These are phyloP conservation scores for Mamestra configurata DNA, from an alignment of 1,140 invertebrate genomes.

Conservation along the genomic window DNA sequence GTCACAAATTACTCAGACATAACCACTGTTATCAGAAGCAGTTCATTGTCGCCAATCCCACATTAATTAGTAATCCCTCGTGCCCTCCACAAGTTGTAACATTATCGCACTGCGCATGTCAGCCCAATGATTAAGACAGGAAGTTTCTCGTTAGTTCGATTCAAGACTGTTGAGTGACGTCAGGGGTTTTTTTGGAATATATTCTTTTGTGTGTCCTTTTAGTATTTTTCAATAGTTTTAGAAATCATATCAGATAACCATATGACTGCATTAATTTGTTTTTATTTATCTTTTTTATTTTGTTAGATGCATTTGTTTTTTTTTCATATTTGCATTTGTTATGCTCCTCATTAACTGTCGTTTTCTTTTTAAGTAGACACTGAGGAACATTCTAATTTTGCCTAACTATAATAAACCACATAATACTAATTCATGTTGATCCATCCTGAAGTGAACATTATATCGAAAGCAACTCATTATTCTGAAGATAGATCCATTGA, in stretches of 20 bases:
- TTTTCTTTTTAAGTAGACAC: too few relatives aligned
- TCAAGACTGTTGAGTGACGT: not conserved
- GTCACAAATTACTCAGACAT: not conserved
- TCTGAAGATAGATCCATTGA: too few relatives aligned
- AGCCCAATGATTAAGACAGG: slow-evolving; percentile 46
- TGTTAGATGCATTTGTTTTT: too few relatives aligned
- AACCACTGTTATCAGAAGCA: not conserved
- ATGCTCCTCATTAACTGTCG: too few relatives aligned
- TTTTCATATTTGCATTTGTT: too few relatives aligned
- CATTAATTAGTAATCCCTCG: slow-evolving; percentile 52
- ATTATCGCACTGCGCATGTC: slow-evolving; percentile 38
- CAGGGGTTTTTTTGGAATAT: not conserved
- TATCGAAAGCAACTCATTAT: too few relatives aligned
- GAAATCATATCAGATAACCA: too few relatives aligned
- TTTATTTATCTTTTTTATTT: too few relatives aligned
- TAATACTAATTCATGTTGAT: not conserved
- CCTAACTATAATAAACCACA: not conserved
- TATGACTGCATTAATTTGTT: too few relatives aligned
- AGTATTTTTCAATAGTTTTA: not conserved
- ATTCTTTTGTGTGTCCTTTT: not conserved
- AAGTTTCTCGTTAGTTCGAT: slow-evolving; percentile 41
- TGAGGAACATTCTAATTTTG: too few relatives aligned
- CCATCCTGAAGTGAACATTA: too few relatives aligned
- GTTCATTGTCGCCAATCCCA: slow-evolving; percentile 36
- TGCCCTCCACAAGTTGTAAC: slow-evolving; percentile 27